Percentiles rank a stretch among this genome's conserved stretches.
Evolutionary conservation across 1,140 invertebrate species (phyloP).

Genomic region (Listronotus oregonensis): DNA sequence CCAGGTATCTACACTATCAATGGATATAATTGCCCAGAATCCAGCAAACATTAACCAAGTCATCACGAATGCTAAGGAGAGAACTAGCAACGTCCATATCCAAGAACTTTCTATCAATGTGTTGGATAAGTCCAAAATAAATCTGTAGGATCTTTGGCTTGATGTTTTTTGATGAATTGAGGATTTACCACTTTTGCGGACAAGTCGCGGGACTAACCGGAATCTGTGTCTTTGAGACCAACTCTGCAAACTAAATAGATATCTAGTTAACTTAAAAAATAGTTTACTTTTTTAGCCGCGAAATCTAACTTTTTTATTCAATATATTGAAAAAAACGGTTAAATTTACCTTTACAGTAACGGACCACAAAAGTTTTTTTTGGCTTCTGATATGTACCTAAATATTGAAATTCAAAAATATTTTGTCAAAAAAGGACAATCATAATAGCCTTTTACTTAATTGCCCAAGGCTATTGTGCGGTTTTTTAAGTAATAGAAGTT

Average conservation of each 20-base stretch:
- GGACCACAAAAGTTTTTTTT: too few species aligned
- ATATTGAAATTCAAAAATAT: too few species aligned
- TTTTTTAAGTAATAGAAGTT: too few species aligned
- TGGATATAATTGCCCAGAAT: constrained; percentile 47
- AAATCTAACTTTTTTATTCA: too few species aligned
- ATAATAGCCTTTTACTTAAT: too few species aligned
- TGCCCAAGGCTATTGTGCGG: too few species aligned
- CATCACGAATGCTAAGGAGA: constrained; percentile 48
- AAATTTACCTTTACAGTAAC: too few species aligned
- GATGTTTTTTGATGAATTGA: constrained; percentile 30
- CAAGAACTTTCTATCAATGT: constrained; percentile 67
- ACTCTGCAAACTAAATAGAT: constrained; percentile 31
- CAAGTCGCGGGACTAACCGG: constrained; percentile 28
- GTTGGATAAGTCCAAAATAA: constrained; percentile 61
- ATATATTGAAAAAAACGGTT: too few species aligned
- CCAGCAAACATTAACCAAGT: constrained; percentile 48
- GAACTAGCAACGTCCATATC: constrained; percentile 63
- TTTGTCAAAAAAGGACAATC: too few species aligned
- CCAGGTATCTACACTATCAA: constrained; percentile 42
- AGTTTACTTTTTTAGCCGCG: too few species aligned
- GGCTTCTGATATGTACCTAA: too few species aligned
- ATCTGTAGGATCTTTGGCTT: constrained; percentile 20
- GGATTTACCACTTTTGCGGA: constrained; percentile 39
- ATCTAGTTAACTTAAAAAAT: too few species aligned
- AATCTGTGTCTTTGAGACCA: constrained; percentile 17